Conservation (phyloP, 1,140 invertebrate genomes). For the Brachionus plicatilis region DNA sequence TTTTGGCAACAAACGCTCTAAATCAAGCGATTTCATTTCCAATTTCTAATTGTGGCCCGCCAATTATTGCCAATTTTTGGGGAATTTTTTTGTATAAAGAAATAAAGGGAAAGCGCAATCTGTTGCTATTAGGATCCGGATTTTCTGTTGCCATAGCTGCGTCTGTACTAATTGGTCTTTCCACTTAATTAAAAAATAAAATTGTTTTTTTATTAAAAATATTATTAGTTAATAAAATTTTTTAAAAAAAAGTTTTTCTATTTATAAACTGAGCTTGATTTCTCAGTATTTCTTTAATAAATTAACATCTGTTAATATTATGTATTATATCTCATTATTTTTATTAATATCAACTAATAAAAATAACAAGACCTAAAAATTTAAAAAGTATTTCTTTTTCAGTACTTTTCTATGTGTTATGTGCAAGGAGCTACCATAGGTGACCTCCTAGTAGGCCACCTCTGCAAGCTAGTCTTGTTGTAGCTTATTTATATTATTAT, state of each 20-base stretch:
- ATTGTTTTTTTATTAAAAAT: background rate
- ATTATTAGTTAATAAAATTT: background rate
- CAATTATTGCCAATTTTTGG: conserved; percentile 44
- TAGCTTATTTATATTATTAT: too few species aligned
- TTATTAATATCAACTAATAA: too few species aligned
- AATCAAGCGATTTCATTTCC: conserved; percentile 56
- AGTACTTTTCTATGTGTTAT: too few species aligned
- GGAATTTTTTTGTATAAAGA: conserved; percentile 22
- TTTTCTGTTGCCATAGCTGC: conserved; percentile 19
- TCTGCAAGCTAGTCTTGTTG: too few species aligned
- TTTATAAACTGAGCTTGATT: background rate
- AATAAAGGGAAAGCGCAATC: conserved; percentile 27
- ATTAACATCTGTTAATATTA: background rate
- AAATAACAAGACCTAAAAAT: too few species aligned
- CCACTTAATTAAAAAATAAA: background rate
- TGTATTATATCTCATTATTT: background rate
- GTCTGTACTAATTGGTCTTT: conserved; percentile 13
- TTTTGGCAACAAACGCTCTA: conserved; percentile 55
- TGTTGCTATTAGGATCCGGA: background rate
- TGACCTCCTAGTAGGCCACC: too few species aligned
- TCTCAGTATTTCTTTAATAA: background rate
- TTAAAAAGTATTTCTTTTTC: too few species aligned
- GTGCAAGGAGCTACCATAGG: too few species aligned
- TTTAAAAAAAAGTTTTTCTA: background rate
- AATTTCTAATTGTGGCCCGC: conserved; percentile 47